Evolutionary conservation across 2,113 vertebrate species (phyloP).

Genomic region (Chloropsis cyanopogon): DNA sequence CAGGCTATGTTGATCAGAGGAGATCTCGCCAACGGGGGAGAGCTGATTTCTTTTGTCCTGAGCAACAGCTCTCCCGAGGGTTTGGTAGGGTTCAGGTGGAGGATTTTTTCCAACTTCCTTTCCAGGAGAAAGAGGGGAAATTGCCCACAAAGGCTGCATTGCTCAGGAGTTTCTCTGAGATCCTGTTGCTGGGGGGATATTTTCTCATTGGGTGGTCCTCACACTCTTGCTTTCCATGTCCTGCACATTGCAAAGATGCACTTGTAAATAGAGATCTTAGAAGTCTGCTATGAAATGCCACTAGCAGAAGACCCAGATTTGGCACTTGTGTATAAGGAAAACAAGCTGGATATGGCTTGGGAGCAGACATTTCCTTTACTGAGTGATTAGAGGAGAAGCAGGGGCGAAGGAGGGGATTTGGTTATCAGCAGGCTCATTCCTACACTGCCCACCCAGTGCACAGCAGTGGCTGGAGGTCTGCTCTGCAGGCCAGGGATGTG

Average conservation of each 20-base stretch:
- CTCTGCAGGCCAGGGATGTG: background rate
- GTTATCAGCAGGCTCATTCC: background rate
- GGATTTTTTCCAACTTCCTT: background rate
- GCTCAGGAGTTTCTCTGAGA: background rate
- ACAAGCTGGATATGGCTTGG: background rate
- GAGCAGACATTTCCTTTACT: background rate
- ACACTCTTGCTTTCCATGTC: background rate
- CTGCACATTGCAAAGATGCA: background rate
- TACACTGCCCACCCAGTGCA: background rate
- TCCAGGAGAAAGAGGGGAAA: background rate
- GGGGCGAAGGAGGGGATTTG: background rate
- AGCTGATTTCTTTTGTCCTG: background rate
- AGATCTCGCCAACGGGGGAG: background rate
- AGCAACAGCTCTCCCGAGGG: background rate
- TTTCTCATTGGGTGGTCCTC: background rate
- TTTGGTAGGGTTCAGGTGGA: background rate
- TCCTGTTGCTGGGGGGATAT: background rate
- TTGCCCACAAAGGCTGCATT: background rate
- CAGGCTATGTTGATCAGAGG: background rate
- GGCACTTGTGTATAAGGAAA: background rate
- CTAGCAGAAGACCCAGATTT: background rate
- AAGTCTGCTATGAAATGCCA: background rate
- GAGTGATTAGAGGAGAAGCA: background rate
- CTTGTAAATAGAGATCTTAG: background rate
- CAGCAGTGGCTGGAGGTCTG: background rate